Percentiles rank a stretch among this genome's conserved stretches.
Evolutionary conservation across 2,113 vertebrate species (phyloP).

Genomic region (Thalassarche chlororhynchos): DNA sequence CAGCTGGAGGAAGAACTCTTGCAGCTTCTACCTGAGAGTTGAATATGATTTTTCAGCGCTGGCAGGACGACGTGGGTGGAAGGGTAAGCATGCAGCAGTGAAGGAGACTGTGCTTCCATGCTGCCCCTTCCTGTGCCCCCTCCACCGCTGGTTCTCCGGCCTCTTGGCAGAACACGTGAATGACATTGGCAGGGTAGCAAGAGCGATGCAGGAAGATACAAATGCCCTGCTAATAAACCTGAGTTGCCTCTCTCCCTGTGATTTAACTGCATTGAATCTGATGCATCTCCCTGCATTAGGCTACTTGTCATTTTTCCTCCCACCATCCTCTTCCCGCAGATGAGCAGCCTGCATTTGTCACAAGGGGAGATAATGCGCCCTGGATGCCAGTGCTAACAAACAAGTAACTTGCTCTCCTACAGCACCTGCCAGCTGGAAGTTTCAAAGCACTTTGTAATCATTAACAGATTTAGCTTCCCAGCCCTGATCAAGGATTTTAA

Average conservation of each 20-base stretch:
- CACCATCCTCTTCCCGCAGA: neutral
- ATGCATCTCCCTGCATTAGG: neutral
- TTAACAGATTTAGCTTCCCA: neutral
- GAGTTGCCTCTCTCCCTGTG: neutral
- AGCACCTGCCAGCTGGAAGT: neutral
- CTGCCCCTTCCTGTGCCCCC: neutral
- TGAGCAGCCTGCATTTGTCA: neutral
- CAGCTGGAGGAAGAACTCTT: neutral
- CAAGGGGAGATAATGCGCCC: neutral
- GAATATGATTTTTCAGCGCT: neutral
- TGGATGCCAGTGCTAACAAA: neutral
- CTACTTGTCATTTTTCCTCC: neutral
- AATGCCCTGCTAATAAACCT: neutral
- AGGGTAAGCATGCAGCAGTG: neutral
- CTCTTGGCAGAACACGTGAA: fast-evolving
- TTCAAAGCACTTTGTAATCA: neutral
- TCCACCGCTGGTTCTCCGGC: fast-evolving
- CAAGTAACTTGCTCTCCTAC: neutral
- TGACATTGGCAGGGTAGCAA: neutral
- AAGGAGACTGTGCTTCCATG: neutral
- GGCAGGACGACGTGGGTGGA: fast-evolving
- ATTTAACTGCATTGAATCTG: neutral
- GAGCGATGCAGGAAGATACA: neutral
- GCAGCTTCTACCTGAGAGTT: neutral
- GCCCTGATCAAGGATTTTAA: neutral